Base-by-base conservation (phyloP, 1,140 invertebrate genomes). In the Euura lappo region DNA sequence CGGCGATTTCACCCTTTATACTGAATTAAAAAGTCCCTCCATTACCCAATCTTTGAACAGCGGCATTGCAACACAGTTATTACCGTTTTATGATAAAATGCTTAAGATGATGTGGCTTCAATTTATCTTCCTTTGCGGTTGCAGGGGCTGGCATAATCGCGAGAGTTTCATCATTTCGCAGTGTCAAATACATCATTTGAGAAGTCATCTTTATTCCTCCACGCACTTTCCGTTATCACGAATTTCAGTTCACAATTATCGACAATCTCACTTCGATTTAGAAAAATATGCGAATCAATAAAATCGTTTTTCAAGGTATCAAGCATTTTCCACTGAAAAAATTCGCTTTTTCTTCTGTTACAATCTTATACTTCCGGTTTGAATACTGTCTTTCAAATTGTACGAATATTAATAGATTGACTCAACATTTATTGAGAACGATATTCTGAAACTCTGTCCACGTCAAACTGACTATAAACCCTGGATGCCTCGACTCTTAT, bases 101-200 rank as follows among this genome's bases (percentile, higher is more conserved):
- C 13, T 60, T 8, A 8, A 60, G 13, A 60, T 60, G 51, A 60
- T 60, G 13, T n/a, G 51, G 51, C 6, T 60, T 60, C 10, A 60
- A n/a, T 3, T n/a, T 60, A 60, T 60, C 51, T 60, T 60, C 51
- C 13, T 60, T 60, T 60, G 51, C 51, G 51, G 51, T 60, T 60
- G 51, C 10, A 8, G 51, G 51, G 8, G 51, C 51, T 8, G 51
- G 3, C 51, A 6, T 60, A 60, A 60, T 60, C 3, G 51, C 51
- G 5, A 60, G 51, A 11, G 51, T 60, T n/a, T 60, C 51, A n/a
- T 60, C 51, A 60, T 60, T 60, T 60, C 51, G 51, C 51, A 60
- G 51, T n/a, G 51, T 60, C 13, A 60, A n/a, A 60, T 11, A 60
- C 51, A 60, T 60, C 51, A 60, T 60, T 60, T 60, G 51, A 8